These are phyloP conservation scores for Simalia tracyae DNA, from an alignment of 2,797 vertebrate genomes.

Conservation along the genomic window DNA sequence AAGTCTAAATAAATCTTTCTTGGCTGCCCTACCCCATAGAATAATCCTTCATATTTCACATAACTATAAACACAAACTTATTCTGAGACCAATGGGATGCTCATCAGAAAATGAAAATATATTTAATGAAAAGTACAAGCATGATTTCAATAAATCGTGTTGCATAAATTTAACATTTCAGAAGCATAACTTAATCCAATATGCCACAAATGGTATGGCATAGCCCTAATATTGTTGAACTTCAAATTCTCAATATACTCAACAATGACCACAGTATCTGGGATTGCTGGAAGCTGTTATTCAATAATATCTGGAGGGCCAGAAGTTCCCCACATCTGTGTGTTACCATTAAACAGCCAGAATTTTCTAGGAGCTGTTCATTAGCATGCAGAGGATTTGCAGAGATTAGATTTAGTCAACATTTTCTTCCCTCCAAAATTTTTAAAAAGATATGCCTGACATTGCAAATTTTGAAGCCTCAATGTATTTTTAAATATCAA, in stretches of 20 bases:
- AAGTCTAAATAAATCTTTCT: background rate
- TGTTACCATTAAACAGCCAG: background rate
- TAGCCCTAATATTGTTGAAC: background rate
- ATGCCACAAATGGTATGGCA: background rate
- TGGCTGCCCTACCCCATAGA: background rate
- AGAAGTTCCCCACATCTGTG: background rate
- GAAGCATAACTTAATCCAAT: background rate
- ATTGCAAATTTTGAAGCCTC: background rate
- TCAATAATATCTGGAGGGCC: background rate
- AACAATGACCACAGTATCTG: background rate
- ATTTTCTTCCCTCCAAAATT: background rate
- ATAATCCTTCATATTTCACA: background rate
- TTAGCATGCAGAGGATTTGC: background rate
- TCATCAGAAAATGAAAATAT: background rate
- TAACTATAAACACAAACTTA: background rate
- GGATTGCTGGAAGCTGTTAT: background rate
- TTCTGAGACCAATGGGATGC: background rate
- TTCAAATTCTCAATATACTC: background rate
- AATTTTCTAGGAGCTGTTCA: background rate
- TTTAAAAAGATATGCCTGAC: background rate
- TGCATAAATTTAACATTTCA: background rate
- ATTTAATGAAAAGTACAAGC: background rate
- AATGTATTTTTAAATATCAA: background rate
- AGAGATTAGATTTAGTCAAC: background rate
- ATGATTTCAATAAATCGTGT: background rate